Percentiles rank a stretch among this genome's conserved stretches.
Evolutionary conservation across 2,888 invertebrate species (phyloP).

Genomic region (Lamellibrachia satsuma): DNA sequence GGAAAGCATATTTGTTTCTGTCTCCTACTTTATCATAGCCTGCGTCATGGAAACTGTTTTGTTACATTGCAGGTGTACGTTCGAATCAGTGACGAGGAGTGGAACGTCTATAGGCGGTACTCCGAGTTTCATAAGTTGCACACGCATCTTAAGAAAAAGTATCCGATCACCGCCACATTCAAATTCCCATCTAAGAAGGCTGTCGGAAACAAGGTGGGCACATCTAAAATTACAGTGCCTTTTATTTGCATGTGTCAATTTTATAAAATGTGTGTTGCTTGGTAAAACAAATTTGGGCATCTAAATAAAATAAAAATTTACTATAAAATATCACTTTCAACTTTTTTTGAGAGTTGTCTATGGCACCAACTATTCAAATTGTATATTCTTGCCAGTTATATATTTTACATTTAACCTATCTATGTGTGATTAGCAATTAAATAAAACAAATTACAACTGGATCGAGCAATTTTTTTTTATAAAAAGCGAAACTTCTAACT

Average conservation of each 20-base stretch:
- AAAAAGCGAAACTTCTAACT: neutral
- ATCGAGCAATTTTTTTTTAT: neutral
- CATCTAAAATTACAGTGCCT: neutral
- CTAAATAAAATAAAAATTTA: no score
- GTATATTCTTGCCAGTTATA: neutral
- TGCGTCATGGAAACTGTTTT: neutral
- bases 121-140: constrained; percentile 91
- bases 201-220: constrained; percentile 84
- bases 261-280: no score
- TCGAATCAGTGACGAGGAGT: constrained; percentile 86
- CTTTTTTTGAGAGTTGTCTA: neutral
- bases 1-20: neutral
- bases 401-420: neutral
- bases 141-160: constrained; percentile 82
- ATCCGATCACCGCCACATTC: constrained; percentile 80
- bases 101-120: constrained; percentile 95
- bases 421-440: neutral
- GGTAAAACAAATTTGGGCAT: no score
- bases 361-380: neutral
- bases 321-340: neutral
- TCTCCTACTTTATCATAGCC: neutral
- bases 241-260: neutral
- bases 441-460: neutral
- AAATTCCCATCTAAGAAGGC: constrained; percentile 88
- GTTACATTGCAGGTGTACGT: constrained; percentile 76